phyloP scores from a whole-genome alignment of 2,113 vertebrate genomes.

The Guaruba guarouba region DNA sequence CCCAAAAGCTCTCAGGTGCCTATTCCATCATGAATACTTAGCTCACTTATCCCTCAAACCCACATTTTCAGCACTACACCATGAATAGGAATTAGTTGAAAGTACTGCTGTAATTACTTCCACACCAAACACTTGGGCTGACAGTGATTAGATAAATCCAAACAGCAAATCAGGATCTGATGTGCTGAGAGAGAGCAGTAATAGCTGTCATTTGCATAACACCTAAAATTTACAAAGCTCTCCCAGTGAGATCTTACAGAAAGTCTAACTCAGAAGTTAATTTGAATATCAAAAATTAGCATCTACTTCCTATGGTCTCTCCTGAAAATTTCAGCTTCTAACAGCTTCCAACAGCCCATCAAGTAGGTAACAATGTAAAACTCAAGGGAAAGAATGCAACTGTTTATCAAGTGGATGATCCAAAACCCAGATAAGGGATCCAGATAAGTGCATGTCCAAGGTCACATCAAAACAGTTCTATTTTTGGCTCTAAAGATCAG shows the following conservation, averaged over 20 bases:
- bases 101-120: neutral
- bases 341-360: neutral
- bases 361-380: neutral
- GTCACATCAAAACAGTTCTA: neutral
- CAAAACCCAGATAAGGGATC: neutral
- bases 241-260: neutral
- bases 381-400: fast-evolving
- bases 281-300: neutral
- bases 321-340: neutral
- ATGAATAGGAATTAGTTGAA: neutral
- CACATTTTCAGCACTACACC: neutral
- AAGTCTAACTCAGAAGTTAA: neutral
- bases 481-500: neutral
- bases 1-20: neutral
- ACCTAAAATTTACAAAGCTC: neutral
- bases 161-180: neutral
- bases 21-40: neutral
- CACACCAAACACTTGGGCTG: conserved; percentile 5
- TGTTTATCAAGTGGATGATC: neutral
- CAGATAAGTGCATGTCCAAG: neutral
- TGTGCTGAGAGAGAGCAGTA: neutral
- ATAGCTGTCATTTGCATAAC: neutral
- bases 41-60: neutral
- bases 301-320: neutral
- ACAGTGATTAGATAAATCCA: conserved; percentile 5